phyloP scores from a whole-genome alignment of 92 coral and sea anemone genomes.

The Parazoanthus darwini region DNA sequence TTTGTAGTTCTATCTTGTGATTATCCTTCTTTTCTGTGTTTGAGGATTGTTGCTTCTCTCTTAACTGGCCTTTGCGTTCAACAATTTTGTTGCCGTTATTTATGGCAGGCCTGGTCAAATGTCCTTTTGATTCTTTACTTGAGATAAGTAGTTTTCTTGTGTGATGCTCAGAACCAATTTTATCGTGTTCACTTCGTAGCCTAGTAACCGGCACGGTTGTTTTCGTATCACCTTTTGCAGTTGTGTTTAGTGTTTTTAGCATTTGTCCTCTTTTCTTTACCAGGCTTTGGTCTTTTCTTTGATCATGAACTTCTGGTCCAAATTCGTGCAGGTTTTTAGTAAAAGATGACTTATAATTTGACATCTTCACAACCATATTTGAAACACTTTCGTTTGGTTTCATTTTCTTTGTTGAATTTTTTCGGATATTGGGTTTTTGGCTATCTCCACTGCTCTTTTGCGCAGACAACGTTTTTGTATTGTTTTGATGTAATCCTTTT shows the following conservation, averaged over 20 bases:
- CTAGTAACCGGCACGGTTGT: neutral
- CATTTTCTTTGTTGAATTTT: too few species aligned
- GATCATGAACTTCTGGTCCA: conserved; percentile 15
- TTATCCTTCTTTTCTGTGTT: neutral
- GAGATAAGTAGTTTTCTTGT: neutral
- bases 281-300: neutral
- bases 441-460: neutral
- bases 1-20: neutral
- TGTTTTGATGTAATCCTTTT: neutral
- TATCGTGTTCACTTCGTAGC: neutral
- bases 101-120: neutral
- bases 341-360: neutral
- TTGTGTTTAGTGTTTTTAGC: neutral
- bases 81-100: neutral
- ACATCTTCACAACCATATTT: neutral
- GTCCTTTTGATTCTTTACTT: neutral
- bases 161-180: neutral
- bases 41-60: neutral
- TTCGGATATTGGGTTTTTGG: neutral
- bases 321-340: conserved; percentile 13
- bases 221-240: neutral
- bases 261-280: neutral
- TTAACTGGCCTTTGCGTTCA: neutral
- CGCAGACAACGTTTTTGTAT: neutral
- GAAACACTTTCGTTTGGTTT: neutral